Evolutionary conservation across 2,113 vertebrate species (phyloP), one percentile per base, ranked within the genome.

Genomic region (Silurus meridionalis): DNA sequence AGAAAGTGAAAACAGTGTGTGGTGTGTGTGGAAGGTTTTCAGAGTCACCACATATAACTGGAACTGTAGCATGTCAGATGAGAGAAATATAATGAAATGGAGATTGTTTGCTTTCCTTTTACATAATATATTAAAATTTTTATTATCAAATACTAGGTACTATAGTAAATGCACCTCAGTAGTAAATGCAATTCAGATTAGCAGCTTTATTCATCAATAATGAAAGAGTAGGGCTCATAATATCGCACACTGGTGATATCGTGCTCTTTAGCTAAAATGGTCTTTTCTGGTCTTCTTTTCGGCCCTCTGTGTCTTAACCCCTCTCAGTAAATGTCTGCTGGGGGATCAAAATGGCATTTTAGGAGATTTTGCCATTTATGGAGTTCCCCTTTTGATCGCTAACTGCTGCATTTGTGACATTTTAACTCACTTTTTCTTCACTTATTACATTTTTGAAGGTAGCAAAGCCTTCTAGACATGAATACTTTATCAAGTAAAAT

Each of bases 321-420:
- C 84, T 81, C 80, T 63, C 28, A 67, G 55, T 28, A 63, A 83
- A 80, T 80, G 63, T 72, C 48, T 86, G 15, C 75, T 53, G 23
- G 67, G 55, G 85, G 37, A 81, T 87, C 86, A 86, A 81, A 84
- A 86, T 64, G 81, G 72, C 81, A 86, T 71, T 80, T 83, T 55
- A 52, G 52, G 85, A 58, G 25, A 75, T 86, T 72, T 67, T 55
- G 37, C 74, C 83, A 83, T 83, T 89, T 83, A 87, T 63, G 84
- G 53, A 81, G 25, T 58, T 78, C 57, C 66, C 28, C 15, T 71
- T 71, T 66, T 71, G 66, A 52, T 83, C 55, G 13, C 64, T 75
- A 46, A 23, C 66, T 55, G 81, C 61, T 67, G 67, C 25, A 89
- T 88, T 87, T 46, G 25, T 64, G 86, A 77, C 69, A 46, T 83